These are phyloP conservation scores for Ecliptopera silaceata DNA, from an alignment of 2,888 invertebrate genomes.

Conservation along the genomic window DNA sequence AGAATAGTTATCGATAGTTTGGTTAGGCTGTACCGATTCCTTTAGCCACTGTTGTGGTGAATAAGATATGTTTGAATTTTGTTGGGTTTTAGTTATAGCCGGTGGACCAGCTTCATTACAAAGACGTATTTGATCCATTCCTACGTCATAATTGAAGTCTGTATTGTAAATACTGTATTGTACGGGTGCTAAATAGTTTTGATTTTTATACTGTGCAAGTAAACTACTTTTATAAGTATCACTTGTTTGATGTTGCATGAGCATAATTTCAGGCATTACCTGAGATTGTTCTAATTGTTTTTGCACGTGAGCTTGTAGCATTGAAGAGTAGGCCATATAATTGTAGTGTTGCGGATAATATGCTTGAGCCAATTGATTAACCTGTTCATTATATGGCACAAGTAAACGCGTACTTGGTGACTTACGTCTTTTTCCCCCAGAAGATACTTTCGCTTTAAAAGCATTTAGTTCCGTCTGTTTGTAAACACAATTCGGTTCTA, in stretches of 20 bases:
- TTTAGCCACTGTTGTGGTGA: slow-evolving; percentile 9
- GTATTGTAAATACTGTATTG: slow-evolving; percentile 6
- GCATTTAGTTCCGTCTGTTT: not conserved
- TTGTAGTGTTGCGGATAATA: not conserved
- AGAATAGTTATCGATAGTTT: slow-evolving; percentile 8
- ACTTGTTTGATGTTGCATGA: slow-evolving; percentile 3
- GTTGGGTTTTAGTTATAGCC: not conserved
- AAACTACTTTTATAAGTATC: not conserved
- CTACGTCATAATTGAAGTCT: slow-evolving; percentile 6
- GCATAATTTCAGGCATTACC: not conserved
- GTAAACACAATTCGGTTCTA: not conserved
- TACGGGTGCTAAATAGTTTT: not conserved
- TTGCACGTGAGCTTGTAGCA: not conserved
- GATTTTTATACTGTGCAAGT: not conserved
- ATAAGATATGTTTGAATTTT: not conserved
- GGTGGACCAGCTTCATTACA: slow-evolving; percentile 1
- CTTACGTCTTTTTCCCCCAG: slow-evolving; percentile 2
- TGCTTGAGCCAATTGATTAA: not conserved
- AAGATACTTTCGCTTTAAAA: not conserved
- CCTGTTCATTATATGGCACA: slow-evolving; percentile 1
- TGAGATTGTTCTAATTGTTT: not conserved
- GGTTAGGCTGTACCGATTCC: slow-evolving; percentile 2
- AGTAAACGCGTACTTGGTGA: not conserved
- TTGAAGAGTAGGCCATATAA: not conserved
- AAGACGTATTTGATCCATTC: not conserved